A percentile compares a stretch with the other conserved stretches of the same genome.
phyloP scores from a whole-genome alignment of 2,113 vertebrate genomes.

The Gymnocephalus cernua region DNA sequence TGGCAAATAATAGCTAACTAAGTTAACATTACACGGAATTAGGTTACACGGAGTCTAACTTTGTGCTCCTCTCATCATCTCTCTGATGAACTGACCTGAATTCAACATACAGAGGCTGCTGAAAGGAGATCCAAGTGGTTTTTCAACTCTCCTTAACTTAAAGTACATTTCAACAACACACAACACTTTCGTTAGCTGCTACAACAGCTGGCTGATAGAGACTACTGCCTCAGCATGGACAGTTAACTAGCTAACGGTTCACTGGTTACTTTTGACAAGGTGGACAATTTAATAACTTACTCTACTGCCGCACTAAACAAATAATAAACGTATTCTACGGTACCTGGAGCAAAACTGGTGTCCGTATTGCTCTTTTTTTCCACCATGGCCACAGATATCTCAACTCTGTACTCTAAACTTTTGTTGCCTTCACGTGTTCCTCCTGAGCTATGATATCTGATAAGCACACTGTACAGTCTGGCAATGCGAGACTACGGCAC shows the following conservation, averaged over 20 bases:
- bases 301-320: too few relatives aligned
- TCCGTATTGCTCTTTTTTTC: constrained; percentile 33
- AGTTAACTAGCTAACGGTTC: constrained; percentile 7
- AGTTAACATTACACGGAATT: constrained; percentile 2
- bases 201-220: constrained; percentile 34
- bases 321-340: neutral
- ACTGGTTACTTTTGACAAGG: neutral
- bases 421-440: constrained; percentile 60
- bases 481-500: too few relatives aligned
- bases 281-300: neutral
- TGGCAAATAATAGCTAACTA: neutral
- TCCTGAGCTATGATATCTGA: neutral
- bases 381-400: constrained; percentile 62
- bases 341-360: constrained; percentile 65
- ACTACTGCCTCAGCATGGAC: neutral
- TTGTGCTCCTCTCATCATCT: constrained; percentile 16
- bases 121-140: neutral
- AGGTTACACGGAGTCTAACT: constrained; percentile 24
- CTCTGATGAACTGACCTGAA: constrained; percentile 46
- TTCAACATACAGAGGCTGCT: constrained; percentile 4
- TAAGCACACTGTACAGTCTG: neutral
- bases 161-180: neutral
- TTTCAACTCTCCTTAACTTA: neutral
- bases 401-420: constrained; percentile 58
- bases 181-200: neutral